Evolutionary conservation across 2,797 vertebrate genomes (phyloP).

Genomic region (Carapus acus): DNA sequence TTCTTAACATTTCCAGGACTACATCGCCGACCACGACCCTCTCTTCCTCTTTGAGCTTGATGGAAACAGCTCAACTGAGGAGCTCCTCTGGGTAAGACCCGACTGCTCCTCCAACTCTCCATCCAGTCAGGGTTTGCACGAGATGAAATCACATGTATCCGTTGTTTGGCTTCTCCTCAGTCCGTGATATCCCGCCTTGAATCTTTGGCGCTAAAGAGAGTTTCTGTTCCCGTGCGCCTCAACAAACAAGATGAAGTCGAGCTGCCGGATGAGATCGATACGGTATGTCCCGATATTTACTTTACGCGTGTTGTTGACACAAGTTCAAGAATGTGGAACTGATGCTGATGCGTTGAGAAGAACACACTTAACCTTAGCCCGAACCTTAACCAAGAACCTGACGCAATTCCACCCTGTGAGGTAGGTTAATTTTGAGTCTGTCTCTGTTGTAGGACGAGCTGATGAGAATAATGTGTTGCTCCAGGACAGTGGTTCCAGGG

Average conservation of each 20-base stretch:
- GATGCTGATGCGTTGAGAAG: no score
- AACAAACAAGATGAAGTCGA: slow-evolving; percentile 72
- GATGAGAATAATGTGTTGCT: slow-evolving; percentile 69
- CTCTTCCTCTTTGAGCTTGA: slow-evolving; percentile 83
- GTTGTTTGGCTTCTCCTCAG: slow-evolving; percentile 56
- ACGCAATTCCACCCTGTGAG: background rate
- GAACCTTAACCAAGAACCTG: no score
- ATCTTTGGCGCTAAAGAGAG: slow-evolving; percentile 74
- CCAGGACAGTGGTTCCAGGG: slow-evolving; percentile 70
- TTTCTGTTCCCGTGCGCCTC: slow-evolving; percentile 75
- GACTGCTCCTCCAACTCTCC: no score
- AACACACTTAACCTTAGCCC: no score
- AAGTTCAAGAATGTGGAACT: no score
- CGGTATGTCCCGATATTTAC: slow-evolving; percentile 61
- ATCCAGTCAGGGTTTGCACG: no score
- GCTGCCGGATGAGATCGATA: slow-evolving; percentile 58
- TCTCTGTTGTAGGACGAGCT: slow-evolving; percentile 75
- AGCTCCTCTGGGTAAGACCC: slow-evolving; percentile 75
- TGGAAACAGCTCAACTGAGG: slow-evolving; percentile 77
- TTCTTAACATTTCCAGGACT: slow-evolving; percentile 67
- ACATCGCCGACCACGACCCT: slow-evolving; percentile 78
- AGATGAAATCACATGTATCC: background rate
- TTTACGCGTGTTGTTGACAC: no score
- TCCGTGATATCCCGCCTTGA: slow-evolving; percentile 74
- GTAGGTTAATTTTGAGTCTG: background rate